These are phyloP conservation scores for Monopis laevigella DNA, from an alignment of 2,888 invertebrate genomes.

Conservation along the genomic window DNA sequence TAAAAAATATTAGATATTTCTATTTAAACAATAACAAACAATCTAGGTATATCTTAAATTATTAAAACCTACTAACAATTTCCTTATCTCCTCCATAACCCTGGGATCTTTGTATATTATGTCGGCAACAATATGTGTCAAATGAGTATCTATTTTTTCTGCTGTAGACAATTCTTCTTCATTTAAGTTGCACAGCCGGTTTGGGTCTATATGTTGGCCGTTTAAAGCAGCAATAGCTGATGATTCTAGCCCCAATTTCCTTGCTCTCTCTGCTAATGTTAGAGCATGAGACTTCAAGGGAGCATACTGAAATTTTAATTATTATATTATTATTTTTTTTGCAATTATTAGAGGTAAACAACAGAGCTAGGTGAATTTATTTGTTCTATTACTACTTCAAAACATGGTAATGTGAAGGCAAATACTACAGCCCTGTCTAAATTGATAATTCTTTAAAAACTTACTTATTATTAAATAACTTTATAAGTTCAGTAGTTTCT, in stretches of 20 bases:
- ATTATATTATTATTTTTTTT: too few relatives aligned
- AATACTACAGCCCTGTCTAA: too few relatives aligned
- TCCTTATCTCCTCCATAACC: slow-evolving; percentile 74
- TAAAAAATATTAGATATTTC: too few relatives aligned
- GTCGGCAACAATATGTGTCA: slow-evolving; percentile 84
- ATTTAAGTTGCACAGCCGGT: slow-evolving; percentile 34
- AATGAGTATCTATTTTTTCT: slow-evolving; percentile 73
- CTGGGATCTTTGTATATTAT: slow-evolving; percentile 81
- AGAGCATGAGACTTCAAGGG: slow-evolving; percentile 79
- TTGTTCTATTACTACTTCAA: too few relatives aligned
- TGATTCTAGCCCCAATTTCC: slow-evolving; percentile 76
- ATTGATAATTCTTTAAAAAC: too few relatives aligned
- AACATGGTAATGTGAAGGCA: too few relatives aligned
- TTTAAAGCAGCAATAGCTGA: slow-evolving; percentile 71
- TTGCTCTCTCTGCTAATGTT: slow-evolving; percentile 82
- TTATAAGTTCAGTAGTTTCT: too few relatives aligned
- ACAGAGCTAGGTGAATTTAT: too few relatives aligned
- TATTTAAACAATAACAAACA: slow-evolving; percentile 24
- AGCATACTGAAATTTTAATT: slow-evolving; percentile 71
- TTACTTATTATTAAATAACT: too few relatives aligned
- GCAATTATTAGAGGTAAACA: too few relatives aligned
- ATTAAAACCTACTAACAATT: slow-evolving; percentile 65
- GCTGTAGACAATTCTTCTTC: slow-evolving; percentile 61
- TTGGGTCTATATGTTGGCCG: slow-evolving; percentile 51
- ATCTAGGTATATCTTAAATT: neutral